phyloP scores from a whole-genome alignment of 2,888 invertebrate species.

The Tetragonula carbonaria region DNA sequence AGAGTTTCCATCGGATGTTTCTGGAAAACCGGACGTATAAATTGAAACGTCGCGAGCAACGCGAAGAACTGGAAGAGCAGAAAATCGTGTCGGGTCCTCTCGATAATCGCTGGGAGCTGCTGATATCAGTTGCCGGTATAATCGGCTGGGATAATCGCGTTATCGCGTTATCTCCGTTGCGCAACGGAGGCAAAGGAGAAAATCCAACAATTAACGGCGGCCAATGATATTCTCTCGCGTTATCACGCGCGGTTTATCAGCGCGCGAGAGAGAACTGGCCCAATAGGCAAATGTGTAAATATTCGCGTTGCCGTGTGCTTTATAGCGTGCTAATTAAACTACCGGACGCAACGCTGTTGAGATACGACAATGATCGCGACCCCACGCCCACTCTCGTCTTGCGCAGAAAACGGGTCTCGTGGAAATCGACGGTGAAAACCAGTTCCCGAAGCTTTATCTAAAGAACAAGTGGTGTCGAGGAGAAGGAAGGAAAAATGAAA shows the following conservation, averaged over 20 bases:
- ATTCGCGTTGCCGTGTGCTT: constrained; percentile 36
- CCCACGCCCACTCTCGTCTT: constrained; percentile 13
- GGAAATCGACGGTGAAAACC: constrained; percentile 27
- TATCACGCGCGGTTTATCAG: background rate
- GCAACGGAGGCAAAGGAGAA: constrained; percentile 25
- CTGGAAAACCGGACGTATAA: constrained; percentile 9
- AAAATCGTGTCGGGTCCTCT: background rate
- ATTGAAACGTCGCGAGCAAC: background rate
- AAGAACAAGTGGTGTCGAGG: background rate
- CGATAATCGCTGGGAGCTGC: constrained; percentile 17
- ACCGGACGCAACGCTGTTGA: constrained; percentile 38
- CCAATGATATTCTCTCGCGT: constrained; percentile 15
- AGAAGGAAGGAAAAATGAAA: background rate
- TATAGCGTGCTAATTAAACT: constrained; percentile 63
- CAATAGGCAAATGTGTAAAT: constrained; percentile 49
- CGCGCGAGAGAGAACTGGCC: background rate
- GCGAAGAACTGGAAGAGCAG: background rate
- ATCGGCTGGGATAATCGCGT: constrained; percentile 26
- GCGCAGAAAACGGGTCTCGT: constrained; percentile 13
- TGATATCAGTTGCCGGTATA: constrained; percentile 24
- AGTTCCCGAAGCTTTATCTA: constrained; percentile 20
- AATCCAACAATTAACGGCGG: constrained; percentile 44
- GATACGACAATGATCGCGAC: constrained; percentile 34
- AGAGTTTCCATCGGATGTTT: background rate
- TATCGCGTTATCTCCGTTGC: constrained; percentile 18